Evolutionary conservation across 2,888 invertebrate genomes (phyloP).

Genomic region (Myopa tessellatipennis): DNA sequence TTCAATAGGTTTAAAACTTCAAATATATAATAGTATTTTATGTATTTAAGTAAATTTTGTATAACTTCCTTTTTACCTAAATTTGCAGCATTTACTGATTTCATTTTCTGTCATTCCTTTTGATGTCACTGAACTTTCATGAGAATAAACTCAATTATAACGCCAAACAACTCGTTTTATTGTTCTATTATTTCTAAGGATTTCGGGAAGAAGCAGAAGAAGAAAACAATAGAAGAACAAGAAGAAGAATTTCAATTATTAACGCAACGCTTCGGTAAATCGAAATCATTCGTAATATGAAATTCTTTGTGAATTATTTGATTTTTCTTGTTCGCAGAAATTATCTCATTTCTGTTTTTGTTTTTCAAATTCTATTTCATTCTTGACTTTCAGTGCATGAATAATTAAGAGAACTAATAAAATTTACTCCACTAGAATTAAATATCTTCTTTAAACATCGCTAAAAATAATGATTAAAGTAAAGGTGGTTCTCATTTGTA

Average conservation of each 20-base stretch:
- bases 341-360: too few species aligned
- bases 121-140: constrained; percentile 6
- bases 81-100: neutral
- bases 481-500: too few species aligned
- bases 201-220: too few species aligned
- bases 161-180: constrained; percentile 16
- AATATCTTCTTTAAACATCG: neutral
- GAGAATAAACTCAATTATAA: constrained; percentile 22
- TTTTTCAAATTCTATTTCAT: neutral
- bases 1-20: too few species aligned
- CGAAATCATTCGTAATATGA: too few species aligned
- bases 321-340: too few species aligned
- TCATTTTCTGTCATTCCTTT: neutral
- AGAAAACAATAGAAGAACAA: too few species aligned
- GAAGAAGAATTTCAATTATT: too few species aligned
- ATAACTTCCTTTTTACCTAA: neutral
- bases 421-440: neutral
- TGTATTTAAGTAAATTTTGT: neutral
- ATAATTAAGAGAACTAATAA: neutral
- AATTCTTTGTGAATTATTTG: too few species aligned
- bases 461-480: neutral
- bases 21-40: too few species aligned
- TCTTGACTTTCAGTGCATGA: neutral
- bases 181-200: neutral
- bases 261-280: too few species aligned